Evolutionary conservation across 2,888 invertebrate genomes (phyloP).

Genomic region (Parasteatoda lunata): DNA sequence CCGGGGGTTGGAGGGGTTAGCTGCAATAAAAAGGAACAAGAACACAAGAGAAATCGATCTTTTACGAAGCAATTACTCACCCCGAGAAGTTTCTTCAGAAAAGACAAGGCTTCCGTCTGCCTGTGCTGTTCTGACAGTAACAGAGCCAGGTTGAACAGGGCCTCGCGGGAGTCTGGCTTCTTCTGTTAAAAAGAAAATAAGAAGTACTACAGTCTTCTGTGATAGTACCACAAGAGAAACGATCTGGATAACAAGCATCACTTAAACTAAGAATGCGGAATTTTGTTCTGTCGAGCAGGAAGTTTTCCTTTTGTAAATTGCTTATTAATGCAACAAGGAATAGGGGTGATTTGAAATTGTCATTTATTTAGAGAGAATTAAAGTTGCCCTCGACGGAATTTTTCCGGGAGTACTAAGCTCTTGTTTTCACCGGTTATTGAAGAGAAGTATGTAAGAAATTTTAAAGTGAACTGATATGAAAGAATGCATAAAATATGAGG

Average conservation of each 20-base stretch:
- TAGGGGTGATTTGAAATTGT: not conserved
- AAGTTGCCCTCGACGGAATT: not conserved
- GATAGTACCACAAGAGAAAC: not conserved
- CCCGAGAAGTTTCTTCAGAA: slow-evolving; percentile 89
- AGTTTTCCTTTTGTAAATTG: slow-evolving; percentile 20
- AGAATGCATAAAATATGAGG: no score
- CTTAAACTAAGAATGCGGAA: slow-evolving; percentile 39
- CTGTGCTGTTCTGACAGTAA: slow-evolving; percentile 90
- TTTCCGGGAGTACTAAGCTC: no score
- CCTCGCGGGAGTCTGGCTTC: slow-evolving; percentile 92
- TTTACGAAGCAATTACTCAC: slow-evolving; percentile 70
- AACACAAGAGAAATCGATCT: slow-evolving; percentile 21
- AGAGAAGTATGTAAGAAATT: no score
- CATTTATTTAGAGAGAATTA: not conserved
- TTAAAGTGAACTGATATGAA: no score
- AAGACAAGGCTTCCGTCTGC: slow-evolving; percentile 92
- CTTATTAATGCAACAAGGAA: slow-evolving; percentile 9
- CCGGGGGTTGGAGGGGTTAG: not conserved
- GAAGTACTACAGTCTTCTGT: slow-evolving; percentile 73
- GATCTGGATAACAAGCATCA: slow-evolving; percentile 33
- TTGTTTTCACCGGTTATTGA: no score
- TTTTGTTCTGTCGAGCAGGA: slow-evolving; percentile 10
- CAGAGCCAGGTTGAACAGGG: slow-evolving; percentile 94
- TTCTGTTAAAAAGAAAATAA: slow-evolving; percentile 76
- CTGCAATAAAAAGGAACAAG: slow-evolving; percentile 4